Evolutionary conservation across 1,140 invertebrate genomes (phyloP).

Genomic region (Drosophila navojoa): DNA sequence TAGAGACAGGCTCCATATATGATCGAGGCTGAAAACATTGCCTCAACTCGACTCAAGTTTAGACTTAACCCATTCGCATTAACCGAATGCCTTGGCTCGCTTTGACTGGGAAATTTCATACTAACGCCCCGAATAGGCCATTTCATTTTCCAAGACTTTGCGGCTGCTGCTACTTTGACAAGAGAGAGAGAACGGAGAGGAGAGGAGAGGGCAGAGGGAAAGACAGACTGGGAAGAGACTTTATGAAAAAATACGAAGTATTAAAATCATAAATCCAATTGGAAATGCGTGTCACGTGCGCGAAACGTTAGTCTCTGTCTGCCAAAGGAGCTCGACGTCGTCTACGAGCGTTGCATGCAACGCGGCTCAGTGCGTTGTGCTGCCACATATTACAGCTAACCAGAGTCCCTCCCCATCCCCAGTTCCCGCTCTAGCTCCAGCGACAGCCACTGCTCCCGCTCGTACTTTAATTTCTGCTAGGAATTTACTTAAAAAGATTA

Average conservation of each 20-base stretch:
- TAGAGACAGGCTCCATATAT: constrained; percentile 13
- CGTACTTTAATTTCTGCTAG: constrained; percentile 62
- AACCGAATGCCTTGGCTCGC: constrained; percentile 44
- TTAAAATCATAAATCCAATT: constrained; percentile 81
- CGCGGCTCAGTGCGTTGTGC: constrained; percentile 24
- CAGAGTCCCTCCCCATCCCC: constrained; percentile 1
- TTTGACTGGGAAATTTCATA: constrained; percentile 50
- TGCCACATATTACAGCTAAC: constrained; percentile 35
- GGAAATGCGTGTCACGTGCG: constrained; percentile 78
- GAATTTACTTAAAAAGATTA: constrained; percentile 81
- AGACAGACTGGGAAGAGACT: constrained; percentile 12
- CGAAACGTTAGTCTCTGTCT: constrained; percentile 73
- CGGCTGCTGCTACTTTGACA: constrained; percentile 6
- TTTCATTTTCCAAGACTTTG: constrained; percentile 33
- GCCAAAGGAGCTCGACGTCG: constrained; percentile 62
- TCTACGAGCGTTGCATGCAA: constrained; percentile 49
- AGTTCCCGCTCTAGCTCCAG: constrained; percentile 11
- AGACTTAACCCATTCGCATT: constrained; percentile 48
- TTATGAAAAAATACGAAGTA: constrained; percentile 82
- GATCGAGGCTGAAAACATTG: constrained; percentile 10
- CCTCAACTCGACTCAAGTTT: not conserved
- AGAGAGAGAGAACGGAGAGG: not conserved
- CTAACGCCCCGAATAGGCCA: constrained; percentile 31
- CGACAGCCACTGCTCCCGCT: not conserved
- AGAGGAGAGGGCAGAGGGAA: not conserved